Evolutionary conservation across 2,113 vertebrate species (phyloP).

Genomic region (Gymnocephalus cernua): DNA sequence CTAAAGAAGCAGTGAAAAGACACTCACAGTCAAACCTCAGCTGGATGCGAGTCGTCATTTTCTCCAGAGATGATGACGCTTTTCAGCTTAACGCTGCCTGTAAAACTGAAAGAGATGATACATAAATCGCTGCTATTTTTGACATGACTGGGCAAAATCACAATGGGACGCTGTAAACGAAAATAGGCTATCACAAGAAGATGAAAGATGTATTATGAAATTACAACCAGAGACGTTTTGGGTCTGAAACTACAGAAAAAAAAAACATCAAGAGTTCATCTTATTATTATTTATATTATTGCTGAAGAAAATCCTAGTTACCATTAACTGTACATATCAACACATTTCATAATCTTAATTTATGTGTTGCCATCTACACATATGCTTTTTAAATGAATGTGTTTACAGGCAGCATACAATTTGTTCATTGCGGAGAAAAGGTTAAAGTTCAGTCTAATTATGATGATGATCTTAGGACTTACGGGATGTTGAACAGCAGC

Average conservation of each 20-base stretch:
- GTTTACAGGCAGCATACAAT: neutral
- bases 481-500: conserved; percentile 98
- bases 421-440: neutral
- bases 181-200: neutral
- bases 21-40: conserved; percentile 96
- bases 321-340: neutral
- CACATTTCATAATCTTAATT: neutral
- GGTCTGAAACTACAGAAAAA: neutral
- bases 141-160: neutral
- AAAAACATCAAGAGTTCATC: neutral
- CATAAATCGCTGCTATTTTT: accelerated
- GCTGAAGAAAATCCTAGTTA: neutral
- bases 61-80: conserved; percentile 94
- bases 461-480: conserved; percentile 76
- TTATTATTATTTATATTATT: neutral
- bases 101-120: conserved; percentile 88
- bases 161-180: conserved; percentile 14
- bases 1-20: no score
- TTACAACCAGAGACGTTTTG: neutral
- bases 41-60: conserved; percentile 90
- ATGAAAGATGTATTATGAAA: neutral
- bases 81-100: conserved; percentile 94
- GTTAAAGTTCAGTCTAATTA: neutral
- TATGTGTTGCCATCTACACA: neutral
- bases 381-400: neutral